These are phyloP conservation scores for Amyelois transitella DNA, from an alignment of 1,140 invertebrate genomes.

Conservation along the genomic window DNA sequence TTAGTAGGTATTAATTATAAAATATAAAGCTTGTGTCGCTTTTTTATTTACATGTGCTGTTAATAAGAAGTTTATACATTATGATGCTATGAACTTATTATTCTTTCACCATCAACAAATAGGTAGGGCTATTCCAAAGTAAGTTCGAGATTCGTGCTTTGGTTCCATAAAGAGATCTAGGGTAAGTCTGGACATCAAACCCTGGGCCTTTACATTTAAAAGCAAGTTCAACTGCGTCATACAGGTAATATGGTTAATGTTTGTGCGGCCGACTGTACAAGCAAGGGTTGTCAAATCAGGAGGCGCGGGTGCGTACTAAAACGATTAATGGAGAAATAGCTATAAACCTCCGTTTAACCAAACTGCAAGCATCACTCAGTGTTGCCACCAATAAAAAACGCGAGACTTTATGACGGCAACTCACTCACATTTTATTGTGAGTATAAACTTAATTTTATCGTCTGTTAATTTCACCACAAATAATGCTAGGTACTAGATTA, in stretches of 20 bases:
- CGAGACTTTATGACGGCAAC: constrained; percentile 73
- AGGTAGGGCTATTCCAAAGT: no score
- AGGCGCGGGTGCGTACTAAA: constrained; percentile 66
- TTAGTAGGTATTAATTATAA: no score
- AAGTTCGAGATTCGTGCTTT: no score
- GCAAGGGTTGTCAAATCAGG: constrained; percentile 45
- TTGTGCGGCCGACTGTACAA: background rate
- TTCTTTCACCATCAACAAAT: no score
- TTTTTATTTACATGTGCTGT: no score
- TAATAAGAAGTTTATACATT: no score
- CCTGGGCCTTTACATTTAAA: no score
- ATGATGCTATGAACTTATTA: no score
- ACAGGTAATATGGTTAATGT: background rate
- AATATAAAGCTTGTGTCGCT: no score
- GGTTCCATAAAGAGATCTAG: no score
- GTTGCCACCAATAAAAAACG: constrained; percentile 72
- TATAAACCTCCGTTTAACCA: constrained; percentile 73
- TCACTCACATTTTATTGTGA: constrained; percentile 74
- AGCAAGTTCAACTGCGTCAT: no score
- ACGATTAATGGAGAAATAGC: constrained; percentile 72
- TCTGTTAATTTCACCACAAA: constrained; percentile 74
- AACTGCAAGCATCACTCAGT: constrained; percentile 71
- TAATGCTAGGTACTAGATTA: constrained; percentile 64
- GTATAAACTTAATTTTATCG: constrained; percentile 75
- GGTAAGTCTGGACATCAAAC: no score